Conservation (phyloP, 1,140 invertebrate genomes). For the Helicoverpa zea region DNA sequence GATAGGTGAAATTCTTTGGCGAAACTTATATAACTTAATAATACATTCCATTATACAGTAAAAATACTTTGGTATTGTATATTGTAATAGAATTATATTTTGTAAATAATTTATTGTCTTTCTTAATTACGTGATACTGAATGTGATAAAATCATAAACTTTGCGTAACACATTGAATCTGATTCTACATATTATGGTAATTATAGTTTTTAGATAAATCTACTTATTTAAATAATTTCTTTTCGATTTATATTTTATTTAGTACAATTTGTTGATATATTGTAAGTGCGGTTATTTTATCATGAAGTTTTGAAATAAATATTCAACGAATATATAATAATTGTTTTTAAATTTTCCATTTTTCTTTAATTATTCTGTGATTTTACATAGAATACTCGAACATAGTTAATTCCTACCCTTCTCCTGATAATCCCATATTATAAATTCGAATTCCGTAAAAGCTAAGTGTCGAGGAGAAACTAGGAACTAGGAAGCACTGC, state of each 20-base stretch:
- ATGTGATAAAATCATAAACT: constrained; percentile 9
- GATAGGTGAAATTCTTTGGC: too few species aligned
- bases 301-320: constrained; percentile 25
- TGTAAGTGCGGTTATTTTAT: constrained; percentile 18
- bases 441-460: too few species aligned
- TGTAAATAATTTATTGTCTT: constrained; percentile 6
- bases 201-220: neutral
- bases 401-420: neutral
- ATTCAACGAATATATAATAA: neutral
- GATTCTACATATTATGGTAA: neutral
- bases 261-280: constrained; percentile 33
- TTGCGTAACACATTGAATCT: constrained; percentile 6
- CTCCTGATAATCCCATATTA: neutral
- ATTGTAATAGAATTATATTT: neutral
- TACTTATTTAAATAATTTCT: neutral
- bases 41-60: too few species aligned
- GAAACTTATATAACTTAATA: too few species aligned
- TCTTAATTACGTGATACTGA: neutral
- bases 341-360: neutral
- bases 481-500: too few species aligned
- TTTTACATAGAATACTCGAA: too few species aligned
- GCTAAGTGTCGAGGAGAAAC: too few species aligned
- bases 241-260: constrained; percentile 1
- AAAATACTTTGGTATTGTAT: neutral
- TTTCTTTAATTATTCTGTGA: neutral